Evolutionary conservation across 2,797 vertebrate species (phyloP).

Genomic region (Eurystomus glaucurus): DNA sequence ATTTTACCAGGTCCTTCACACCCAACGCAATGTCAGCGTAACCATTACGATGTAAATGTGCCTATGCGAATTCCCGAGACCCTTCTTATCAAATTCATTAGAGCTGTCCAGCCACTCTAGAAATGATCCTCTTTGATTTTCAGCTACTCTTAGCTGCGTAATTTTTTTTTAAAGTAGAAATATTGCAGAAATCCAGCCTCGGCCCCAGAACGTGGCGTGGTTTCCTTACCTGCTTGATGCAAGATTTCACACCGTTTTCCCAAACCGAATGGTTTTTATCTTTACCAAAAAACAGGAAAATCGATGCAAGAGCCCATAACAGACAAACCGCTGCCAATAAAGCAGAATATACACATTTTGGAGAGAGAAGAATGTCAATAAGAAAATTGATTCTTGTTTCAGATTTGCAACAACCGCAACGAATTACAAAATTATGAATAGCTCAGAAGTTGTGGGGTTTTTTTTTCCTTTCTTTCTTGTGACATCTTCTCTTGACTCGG

Average conservation of each 20-base stretch:
- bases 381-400: conserved; percentile 42
- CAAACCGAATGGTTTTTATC: neutral
- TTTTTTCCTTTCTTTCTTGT: neutral
- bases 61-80: conserved; percentile 7
- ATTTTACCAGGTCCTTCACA: neutral
- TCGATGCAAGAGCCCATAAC: neutral
- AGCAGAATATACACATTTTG: neutral
- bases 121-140: conserved; percentile 2
- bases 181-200: neutral
- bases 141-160: neutral
- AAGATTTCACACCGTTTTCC: neutral
- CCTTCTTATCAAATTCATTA: neutral
- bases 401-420: conserved; percentile 7
- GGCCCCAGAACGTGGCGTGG: neutral
- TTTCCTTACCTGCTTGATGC: neutral
- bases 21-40: conserved; percentile 14
- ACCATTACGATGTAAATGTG: conserved; percentile 39
- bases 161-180: neutral
- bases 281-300: neutral
- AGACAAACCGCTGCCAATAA: neutral
- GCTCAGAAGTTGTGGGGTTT: neutral
- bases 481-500: neutral
- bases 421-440: conserved; percentile 11
- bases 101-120: neutral
- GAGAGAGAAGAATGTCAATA: neutral